Evolutionary conservation across 1,140 invertebrate genomes (phyloP).

Genomic region (Eumeta japonica): DNA sequence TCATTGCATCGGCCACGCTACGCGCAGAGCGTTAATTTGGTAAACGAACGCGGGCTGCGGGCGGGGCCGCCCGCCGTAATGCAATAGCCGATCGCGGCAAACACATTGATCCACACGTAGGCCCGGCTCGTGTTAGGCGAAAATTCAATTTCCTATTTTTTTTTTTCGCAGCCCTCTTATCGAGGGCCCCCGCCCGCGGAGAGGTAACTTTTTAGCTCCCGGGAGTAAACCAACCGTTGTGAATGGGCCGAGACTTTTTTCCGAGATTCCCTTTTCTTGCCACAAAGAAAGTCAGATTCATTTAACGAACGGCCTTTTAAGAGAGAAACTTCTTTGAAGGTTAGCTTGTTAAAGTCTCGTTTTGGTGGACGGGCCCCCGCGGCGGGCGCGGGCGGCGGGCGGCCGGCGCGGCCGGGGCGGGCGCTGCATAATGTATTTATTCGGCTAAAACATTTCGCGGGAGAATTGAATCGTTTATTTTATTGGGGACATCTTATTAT

Average conservation of each 20-base stretch:
- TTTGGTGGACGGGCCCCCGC: slow-evolving; percentile 19
- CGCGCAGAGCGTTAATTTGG: no score
- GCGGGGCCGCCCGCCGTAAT: no score
- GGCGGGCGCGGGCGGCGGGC: no score
- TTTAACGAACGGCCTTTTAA: slow-evolving; percentile 30
- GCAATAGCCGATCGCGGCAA: no score
- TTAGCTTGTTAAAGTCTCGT: slow-evolving; percentile 28
- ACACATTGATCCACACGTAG: neutral
- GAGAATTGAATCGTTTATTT: no score
- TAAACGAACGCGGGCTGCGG: no score
- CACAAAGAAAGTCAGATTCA: slow-evolving; percentile 30
- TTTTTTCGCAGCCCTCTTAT: slow-evolving; percentile 16
- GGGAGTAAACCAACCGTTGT: slow-evolving; percentile 25
- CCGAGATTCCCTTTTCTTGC: slow-evolving; percentile 22
- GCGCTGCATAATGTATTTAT: slow-evolving; percentile 14
- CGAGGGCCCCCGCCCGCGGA: slow-evolving; percentile 9
- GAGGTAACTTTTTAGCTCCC: slow-evolving; percentile 26
- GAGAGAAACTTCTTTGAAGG: slow-evolving; percentile 27
- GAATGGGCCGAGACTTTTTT: slow-evolving; percentile 24
- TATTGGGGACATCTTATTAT: no score
- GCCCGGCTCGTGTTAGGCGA: slow-evolving; percentile 5
- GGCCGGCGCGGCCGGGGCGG: no score
- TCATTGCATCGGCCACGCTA: neutral
- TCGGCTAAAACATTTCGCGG: no score
- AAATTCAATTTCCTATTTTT: slow-evolving; percentile 19